phyloP scores from a whole-genome alignment of 2,113 vertebrate species.

The Delphinus delphis region DNA sequence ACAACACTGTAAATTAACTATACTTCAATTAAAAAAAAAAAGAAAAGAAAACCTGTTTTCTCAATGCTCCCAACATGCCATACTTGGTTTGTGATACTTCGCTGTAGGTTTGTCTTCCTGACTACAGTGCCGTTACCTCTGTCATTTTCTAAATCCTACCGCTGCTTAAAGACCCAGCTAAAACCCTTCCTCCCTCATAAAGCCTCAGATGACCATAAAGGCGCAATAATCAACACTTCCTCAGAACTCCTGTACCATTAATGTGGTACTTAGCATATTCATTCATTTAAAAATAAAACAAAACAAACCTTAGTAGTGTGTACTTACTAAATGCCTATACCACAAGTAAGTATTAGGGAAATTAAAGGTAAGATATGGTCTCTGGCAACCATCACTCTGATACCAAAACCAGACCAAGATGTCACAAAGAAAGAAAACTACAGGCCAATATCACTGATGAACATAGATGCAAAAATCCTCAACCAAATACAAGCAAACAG shows the following conservation, averaged over 20 bases:
- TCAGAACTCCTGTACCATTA: background rate
- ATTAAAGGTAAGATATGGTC: background rate
- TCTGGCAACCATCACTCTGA: background rate
- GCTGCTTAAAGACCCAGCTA: background rate
- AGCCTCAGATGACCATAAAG: background rate
- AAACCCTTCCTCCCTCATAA: background rate
- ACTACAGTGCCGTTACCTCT: background rate
- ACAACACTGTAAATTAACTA: background rate
- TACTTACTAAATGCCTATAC: background rate
- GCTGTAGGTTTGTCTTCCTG: background rate
- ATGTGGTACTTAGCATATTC: background rate
- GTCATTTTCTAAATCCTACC: background rate
- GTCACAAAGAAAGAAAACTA: too few relatives aligned
- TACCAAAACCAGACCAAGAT: too few relatives aligned
- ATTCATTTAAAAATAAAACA: background rate
- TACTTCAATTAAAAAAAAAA: background rate
- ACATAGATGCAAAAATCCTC: too few relatives aligned
- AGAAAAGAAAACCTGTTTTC: background rate
- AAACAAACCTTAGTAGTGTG: background rate
- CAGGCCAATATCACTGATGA: too few relatives aligned
- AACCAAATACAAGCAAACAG: too few relatives aligned
- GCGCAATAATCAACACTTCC: background rate
- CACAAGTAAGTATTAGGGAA: background rate
- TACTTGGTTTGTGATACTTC: background rate
- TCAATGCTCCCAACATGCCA: background rate